A percentile compares a stretch with the other conserved stretches of the same genome.
These are phyloP conservation scores for Hyperoplus lanceolatus DNA, from an alignment of 2,797 vertebrate species.

Conservation along the genomic window DNA sequence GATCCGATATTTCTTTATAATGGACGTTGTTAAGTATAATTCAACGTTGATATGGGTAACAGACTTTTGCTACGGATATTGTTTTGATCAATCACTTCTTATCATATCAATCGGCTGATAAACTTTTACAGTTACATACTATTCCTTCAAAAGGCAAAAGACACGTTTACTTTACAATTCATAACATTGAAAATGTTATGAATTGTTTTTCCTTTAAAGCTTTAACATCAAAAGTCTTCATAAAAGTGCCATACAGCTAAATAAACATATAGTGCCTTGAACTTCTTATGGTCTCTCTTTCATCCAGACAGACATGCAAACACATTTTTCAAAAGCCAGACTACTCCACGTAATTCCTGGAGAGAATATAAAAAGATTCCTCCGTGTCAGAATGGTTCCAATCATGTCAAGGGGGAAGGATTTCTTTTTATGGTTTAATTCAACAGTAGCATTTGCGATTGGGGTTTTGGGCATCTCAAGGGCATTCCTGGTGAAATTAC, in stretches of 20 bases:
- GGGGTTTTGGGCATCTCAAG: slow-evolving; percentile 99
- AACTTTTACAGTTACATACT: no score
- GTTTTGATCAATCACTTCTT: no score
- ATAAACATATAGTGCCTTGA: slow-evolving; percentile 7
- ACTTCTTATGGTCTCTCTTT: slow-evolving; percentile 5
- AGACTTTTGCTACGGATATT: no score
- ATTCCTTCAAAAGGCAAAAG: no score
- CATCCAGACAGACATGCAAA: slow-evolving; percentile 25
- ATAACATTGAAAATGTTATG: not conserved
- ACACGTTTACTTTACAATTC: no score
- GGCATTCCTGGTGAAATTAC: slow-evolving; percentile 99
- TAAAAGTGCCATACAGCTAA: not conserved
- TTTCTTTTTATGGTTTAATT: slow-evolving; percentile 99
- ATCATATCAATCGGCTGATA: no score
- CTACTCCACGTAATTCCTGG: slow-evolving; percentile 54
- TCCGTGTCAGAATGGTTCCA: slow-evolving; percentile 72
- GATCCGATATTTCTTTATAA: no score
- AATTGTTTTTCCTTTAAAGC: not conserved
- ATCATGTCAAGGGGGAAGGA: slow-evolving; percentile 83
- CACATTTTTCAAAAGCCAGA: slow-evolving; percentile 14
- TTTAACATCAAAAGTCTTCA: not conserved
- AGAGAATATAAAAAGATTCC: slow-evolving; percentile 60
- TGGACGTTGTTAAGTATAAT: no score
- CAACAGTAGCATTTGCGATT: slow-evolving; percentile 99
- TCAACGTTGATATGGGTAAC: no score